Conservation (phyloP, 2,888 invertebrate genomes). For the Nebria salina region DNA sequence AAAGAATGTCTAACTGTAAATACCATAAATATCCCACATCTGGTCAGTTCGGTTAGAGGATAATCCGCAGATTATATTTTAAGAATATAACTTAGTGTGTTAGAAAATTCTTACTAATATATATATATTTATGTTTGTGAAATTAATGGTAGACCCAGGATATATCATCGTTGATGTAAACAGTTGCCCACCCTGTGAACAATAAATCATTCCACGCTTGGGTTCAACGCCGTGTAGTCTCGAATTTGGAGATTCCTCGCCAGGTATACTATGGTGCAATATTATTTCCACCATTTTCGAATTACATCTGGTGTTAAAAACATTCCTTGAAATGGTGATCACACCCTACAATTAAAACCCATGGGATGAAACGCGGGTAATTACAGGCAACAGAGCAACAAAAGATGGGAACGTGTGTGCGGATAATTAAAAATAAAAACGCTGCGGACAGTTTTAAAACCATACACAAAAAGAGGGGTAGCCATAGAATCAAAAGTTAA, state of each 20-base stretch:
- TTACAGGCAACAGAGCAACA: neutral
- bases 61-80: neutral
- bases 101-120: neutral
- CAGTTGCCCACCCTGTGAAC: neutral
- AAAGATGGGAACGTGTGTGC: neutral
- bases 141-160: too few relatives aligned
- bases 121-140: neutral
- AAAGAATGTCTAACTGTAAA: too few relatives aligned
- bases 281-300: too few relatives aligned
- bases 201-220: neutral
- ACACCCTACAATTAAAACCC: neutral
- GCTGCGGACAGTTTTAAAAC: conserved; percentile 1
- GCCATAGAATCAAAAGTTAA: neutral
- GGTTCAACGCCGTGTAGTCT: neutral
- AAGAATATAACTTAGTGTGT: neutral
- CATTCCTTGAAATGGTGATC: neutral
- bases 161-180: neutral
- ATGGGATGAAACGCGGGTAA: neutral
- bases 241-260: too few relatives aligned
- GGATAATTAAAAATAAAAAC: neutral
- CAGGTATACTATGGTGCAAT: too few relatives aligned
- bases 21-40: too few relatives aligned
- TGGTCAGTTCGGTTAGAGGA: neutral
- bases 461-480: neutral
- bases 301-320: neutral